Base-by-base conservation (phyloP, 2,888 invertebrate genomes). In the Hybos culiciformis region DNA sequence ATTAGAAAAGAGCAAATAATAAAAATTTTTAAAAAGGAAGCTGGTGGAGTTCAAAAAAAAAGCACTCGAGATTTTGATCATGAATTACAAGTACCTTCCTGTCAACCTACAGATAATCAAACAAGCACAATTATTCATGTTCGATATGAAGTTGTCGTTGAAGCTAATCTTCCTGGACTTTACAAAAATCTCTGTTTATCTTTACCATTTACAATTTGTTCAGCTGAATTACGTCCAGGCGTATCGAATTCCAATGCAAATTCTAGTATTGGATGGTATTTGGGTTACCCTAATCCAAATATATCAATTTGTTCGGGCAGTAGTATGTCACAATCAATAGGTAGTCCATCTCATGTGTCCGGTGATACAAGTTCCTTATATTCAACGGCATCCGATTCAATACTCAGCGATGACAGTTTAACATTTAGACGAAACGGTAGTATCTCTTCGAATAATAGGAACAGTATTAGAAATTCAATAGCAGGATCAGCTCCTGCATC, bases 31-130 rank as follows among this genome's bases (percentile, higher is more conserved):
- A 61, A 53, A 36, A 66, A 65, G 49, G 66, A 66, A 51, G 62
- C 66, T 1, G 66, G 66, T 2, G 57, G 63, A 1, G 63, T 66
- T 38, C 56, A 59, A 15, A 66, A 66, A 48, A 65, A 64, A 50
- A 60, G 59, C 15, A 63, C 63, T 42, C 58, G 65, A 18, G 58
- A 59, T 20, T 66, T 64, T 50, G 66, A 66, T 31, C 63, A 66
- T 40, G 63, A 63, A 42, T 50, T 66, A 31, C 53, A 60, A 2
- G 54, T 66, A 46, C 66, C 66, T 17, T 54, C 56, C 5, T 57
- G 59, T 6, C 66, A 61, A 40, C 65, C 66, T 3, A 53, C 58
- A 5, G 63, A 63, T 42, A 54, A 51, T 31, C 48, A 55, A 12
- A 42, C 51, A 9, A 61, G 62, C 21, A 56, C 54, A 5, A 59